These are phyloP conservation scores for Naso thynnoides DNA, from an alignment of 2,797 vertebrate species.

Conservation along the genomic window DNA sequence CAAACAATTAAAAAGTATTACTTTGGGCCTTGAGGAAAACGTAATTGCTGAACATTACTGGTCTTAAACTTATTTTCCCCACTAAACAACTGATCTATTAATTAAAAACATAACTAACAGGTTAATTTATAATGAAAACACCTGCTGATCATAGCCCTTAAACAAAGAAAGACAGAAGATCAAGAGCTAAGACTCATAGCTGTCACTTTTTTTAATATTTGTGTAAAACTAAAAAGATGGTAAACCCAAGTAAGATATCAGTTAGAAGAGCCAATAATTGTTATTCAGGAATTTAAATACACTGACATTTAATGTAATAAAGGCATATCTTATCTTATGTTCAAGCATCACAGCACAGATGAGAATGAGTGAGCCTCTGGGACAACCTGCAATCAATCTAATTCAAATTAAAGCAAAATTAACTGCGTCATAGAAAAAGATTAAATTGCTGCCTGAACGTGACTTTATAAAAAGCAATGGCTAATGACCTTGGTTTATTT, in stretches of 20 bases:
- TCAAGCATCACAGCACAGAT: background rate
- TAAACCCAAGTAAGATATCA: background rate
- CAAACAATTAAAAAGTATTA: background rate
- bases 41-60: background rate
- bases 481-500: slow-evolving; percentile 35
- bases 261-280: background rate
- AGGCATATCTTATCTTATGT: too few species aligned
- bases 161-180: background rate
- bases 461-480: slow-evolving; percentile 24
- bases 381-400: background rate
- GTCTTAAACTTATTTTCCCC: background rate
- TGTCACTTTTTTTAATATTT: background rate
- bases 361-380: background rate
- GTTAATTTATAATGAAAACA: background rate
- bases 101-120: background rate
- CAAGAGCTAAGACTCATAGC: background rate
- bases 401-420: slow-evolving; percentile 11
- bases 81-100: background rate
- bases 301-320: too few species aligned
- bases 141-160: background rate
- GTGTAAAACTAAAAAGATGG: background rate
- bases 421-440: background rate
- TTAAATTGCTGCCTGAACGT: background rate
- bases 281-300: too few species aligned
- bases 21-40: background rate